Base-by-base conservation (phyloP, 1,140 invertebrate genomes). In the Pemphigus obesinymphae region DNA sequence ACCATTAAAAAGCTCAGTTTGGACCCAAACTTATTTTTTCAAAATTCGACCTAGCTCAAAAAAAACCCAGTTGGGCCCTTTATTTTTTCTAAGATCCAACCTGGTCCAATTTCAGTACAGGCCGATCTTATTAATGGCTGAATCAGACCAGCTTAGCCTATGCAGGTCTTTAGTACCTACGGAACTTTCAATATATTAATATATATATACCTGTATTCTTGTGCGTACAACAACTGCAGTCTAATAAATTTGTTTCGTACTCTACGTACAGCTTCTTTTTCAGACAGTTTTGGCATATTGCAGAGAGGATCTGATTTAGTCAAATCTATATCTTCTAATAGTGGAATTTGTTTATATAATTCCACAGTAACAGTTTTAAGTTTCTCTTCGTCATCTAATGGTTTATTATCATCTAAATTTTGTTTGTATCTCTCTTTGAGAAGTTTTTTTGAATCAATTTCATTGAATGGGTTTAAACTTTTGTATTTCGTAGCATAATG, bases 201-300 rank as follows among this genome's bases (percentile, higher is more conserved):
- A 10, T 26, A 61, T 61, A 55, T 55, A 29, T 70, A 80, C 76
- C 76, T 80, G 76, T 80, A 80, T 80, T 80, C 55, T 63, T 80
- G 76, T 26, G 76, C 76, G 7, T 80, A 80, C n/a, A 80, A 61
- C n/a, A 80, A n/a, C 20, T 80, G 76, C n/a, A 80, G 37, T 20
- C 37, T 43, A 20, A 80, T 80, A 31, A 80, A 80, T 63, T 80
- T 80, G 11, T 80, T 80, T 3, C 76, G 58, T 20, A 63, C 76
- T 63, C 76, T 61, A 40, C 76, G 50, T n/a, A 80, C 76, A 26
- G 76, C 76, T 80, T 80, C 76, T 80, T 80, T 80, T 45, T 80
- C 76, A 29, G 76, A 80, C 0, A 80, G 15, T 63, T 26, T 80
- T 43, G 76, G 55, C n/a, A 80, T 80, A 43, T 80, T 80, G 10